A percentile compares a stretch with the other conserved stretches of the same genome.
phyloP scores from a whole-genome alignment of 2,797 vertebrate species.

The Oceanodroma leucorhoa region DNA sequence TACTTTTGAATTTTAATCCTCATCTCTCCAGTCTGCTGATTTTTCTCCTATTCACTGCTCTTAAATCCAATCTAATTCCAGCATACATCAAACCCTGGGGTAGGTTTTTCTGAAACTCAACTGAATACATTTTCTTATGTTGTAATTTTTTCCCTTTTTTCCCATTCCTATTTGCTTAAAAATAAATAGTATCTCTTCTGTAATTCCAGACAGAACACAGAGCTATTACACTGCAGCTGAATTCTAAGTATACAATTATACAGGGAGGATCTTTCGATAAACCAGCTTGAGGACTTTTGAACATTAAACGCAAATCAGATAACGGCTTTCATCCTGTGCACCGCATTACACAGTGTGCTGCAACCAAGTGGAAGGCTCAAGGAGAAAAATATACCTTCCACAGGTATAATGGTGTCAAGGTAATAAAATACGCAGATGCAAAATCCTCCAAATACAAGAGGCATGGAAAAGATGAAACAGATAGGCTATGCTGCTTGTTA shows the following conservation, averaged over 20 bases:
- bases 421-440: conserved; percentile 59
- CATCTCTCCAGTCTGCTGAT: conserved; percentile 18
- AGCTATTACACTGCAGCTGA: conserved; percentile 63
- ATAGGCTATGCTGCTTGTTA: background rate
- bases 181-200: conserved; percentile 67
- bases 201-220: conserved; percentile 69
- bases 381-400: conserved; percentile 19
- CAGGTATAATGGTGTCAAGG: conserved; percentile 59
- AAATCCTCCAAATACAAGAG: conserved; percentile 54
- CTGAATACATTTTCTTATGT: conserved; percentile 42
- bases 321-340: conserved; percentile 70
- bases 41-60: background rate
- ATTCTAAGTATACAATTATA: conserved; percentile 77
- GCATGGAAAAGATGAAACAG: conserved; percentile 55
- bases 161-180: conserved; percentile 61
- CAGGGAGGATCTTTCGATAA: conserved; percentile 72
- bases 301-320: conserved; percentile 75
- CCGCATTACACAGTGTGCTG: conserved; percentile 48
- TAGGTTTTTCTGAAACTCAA: conserved; percentile 43
- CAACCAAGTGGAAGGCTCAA: conserved; percentile 70
- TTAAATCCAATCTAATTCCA: conserved; percentile 50
- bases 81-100: conserved; percentile 9
- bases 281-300: conserved; percentile 74
- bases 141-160: background rate
- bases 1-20: conserved; percentile 51